Base-by-base conservation (phyloP, 2,888 invertebrate species). In the Tetrapedia diversipes region DNA sequence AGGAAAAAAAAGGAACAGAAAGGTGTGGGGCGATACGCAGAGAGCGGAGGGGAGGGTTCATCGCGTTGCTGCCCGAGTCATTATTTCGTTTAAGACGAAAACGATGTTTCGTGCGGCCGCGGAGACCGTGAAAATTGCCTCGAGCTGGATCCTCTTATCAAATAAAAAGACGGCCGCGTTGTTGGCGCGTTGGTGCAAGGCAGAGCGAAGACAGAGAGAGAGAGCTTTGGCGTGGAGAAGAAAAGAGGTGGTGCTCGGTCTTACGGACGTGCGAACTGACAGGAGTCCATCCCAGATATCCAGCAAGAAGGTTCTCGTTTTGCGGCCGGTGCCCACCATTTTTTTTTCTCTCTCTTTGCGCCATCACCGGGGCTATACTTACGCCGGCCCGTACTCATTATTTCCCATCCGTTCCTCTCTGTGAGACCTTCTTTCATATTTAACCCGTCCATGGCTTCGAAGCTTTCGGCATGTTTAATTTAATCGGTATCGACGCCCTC, bases 401-500 rank as follows among this genome's bases (percentile, higher is more conserved):
- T 84, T 89, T 85, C 83, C 81, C 86, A 86, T 81, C 86, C 83
- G 82, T 86, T 80, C 84, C 81, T 78, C 83, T 84, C 83, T 72
- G 79, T 73, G 79, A 71, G 74, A 83, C 87, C 83, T 81, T 80
- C 84, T 80, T 86, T 88, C 81, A 85, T 86, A 86, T 88, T 87
- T 84, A 83, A 84, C 84, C 81, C 84, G 81, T 80, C 80, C 82
- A 80, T 83, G 81, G 81, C 80, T 80, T 70, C 80, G 80, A 75
- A 83, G 83, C 82, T 86, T 82, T 84, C 82, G 83, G 80, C 84
- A 84, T 85, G 85, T 87, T 89, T 88, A 88, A 87, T 90, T 90
- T 90, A 90, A 90, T 90, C 90, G 90, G 88, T 87, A 90, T 89
- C 88, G 89, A 89, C 90, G 89, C 85, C 86, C 88, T 87, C 86